A percentile compares a stretch with the other conserved stretches of the same genome.
Conservation (phyloP, 2,113 vertebrate species). For the Tachysurus fulvidraco region DNA sequence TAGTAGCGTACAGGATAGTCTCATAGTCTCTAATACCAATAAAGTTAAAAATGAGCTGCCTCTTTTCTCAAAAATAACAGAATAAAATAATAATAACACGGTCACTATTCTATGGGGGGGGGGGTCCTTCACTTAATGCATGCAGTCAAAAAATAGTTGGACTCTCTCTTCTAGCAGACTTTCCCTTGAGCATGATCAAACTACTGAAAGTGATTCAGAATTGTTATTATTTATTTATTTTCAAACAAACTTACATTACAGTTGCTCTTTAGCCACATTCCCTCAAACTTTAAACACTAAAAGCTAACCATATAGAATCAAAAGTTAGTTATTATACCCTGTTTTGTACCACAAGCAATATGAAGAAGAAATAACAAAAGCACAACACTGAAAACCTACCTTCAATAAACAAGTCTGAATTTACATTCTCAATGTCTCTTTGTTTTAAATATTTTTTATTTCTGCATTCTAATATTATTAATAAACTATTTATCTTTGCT, state of each 20-base stretch:
- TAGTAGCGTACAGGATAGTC: background rate
- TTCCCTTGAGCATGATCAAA: background rate
- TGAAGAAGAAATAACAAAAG: no score
- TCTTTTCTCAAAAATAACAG: background rate
- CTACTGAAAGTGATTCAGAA: background rate
- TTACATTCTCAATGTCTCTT: background rate
- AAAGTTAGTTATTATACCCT: no score
- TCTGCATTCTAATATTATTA: background rate
- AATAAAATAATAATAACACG: background rate
- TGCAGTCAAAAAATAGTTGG: background rate
- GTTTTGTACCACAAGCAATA: no score
- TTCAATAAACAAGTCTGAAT: background rate
- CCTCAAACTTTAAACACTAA: no score
- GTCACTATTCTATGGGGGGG: background rate
- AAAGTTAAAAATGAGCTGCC: background rate
- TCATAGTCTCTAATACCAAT: background rate
- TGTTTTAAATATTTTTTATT: background rate
- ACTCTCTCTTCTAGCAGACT: background rate
- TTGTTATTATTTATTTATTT: no score
- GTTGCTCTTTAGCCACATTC: no score
- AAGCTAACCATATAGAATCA: no score
- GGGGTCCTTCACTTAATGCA: no score
- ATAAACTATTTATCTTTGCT: background rate
- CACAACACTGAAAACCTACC: background rate
- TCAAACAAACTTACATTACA: background rate